Evolutionary conservation across 2,113 vertebrate genomes (phyloP).

Genomic region (Nanger granti): DNA sequence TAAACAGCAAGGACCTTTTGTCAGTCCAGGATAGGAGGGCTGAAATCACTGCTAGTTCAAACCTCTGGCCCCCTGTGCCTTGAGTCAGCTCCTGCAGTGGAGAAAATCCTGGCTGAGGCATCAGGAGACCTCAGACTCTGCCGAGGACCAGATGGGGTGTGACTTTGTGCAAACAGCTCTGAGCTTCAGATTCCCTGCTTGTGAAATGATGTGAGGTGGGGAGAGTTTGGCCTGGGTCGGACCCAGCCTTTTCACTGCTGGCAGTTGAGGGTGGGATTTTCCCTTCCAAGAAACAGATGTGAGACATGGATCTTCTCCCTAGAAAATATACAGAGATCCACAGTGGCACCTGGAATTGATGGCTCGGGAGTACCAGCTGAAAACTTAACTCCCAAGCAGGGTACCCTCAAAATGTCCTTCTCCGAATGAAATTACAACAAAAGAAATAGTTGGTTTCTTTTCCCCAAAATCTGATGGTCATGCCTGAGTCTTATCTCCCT

Average conservation of each 20-base stretch:
- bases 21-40: neutral
- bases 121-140: neutral
- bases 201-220: neutral
- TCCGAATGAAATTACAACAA: neutral
- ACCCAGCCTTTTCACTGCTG: neutral
- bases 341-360: neutral
- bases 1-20: neutral
- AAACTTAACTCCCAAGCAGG: neutral
- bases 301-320: neutral
- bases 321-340: neutral
- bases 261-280: neutral
- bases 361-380: neutral
- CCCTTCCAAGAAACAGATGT: neutral
- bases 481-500: neutral
- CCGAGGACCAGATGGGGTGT: neutral
- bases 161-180: neutral
- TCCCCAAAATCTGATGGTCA: neutral
- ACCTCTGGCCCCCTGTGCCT: neutral
- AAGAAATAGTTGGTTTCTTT: neutral
- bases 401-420: neutral
- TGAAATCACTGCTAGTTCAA: neutral
- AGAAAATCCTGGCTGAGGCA: neutral
- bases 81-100: neutral
- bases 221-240: neutral
- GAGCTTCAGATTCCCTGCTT: neutral